Base-by-base conservation (phyloP, 2,797 vertebrate species). In the Novumbra hubbsi region DNA sequence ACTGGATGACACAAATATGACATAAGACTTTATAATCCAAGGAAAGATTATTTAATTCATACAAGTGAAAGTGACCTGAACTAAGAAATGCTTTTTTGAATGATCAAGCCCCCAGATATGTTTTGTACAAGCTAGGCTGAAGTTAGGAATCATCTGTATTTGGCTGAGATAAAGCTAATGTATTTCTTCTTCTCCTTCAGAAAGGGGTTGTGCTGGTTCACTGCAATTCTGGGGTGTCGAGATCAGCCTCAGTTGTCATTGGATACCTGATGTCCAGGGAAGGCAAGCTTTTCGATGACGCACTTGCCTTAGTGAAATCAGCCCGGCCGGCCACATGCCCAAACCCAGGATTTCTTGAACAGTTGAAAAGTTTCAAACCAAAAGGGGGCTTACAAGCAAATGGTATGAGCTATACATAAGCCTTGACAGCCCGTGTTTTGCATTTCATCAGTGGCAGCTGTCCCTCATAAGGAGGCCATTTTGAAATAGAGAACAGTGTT, bases 191-290 rank as follows among this genome's bases (percentile, higher is more conserved):
- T 28, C 64, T 19, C 50, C 62, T 17, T 64, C 83, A 99, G 98
- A 95, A 92, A 81, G 95, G 96, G 0, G 93, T 95, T 62, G 95
- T 98, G 12, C 86, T 99, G 78, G 95, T 98, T 76, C 98, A 98
- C 87, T 98, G 97, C 66, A 99, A 99, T 14, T 91, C 96, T 7
- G 97, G 97, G 45, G 94, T 97, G 73, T 99, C 98, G 28, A 94
- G 97, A 17, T 95, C 96, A 0, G 95, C 96, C 0, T 92, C 96
- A 0, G 84, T 98, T 55, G 86, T 96, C 80, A 94, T 94, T 28
- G 97, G 96, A 71, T 99, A 97, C 90, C 88, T 99, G 80, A 98
- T 98, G 95, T 91, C 91, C 72, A 93, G 89, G 55, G 95, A 98
- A 68, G 86, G 92, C 80, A 94, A 93, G 76, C 89, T 89, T 66